Conservation (phyloP, 35 echinoderm and acorn worm species). For the Amphiura filiformis region DNA sequence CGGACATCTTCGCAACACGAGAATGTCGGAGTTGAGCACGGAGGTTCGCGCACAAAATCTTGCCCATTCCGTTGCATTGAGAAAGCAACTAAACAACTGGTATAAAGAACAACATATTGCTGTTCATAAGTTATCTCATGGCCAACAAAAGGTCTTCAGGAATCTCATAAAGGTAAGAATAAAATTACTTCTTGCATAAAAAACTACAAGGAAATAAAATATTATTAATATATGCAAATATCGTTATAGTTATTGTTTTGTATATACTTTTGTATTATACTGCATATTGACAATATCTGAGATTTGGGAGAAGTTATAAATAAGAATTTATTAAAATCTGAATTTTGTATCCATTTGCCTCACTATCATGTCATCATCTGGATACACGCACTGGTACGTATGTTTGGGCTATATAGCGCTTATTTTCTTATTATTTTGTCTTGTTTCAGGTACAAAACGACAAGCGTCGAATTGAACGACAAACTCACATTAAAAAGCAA, state of each 20-base stretch:
- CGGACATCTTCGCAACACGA: slow-evolving; percentile 25
- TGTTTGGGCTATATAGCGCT: too few relatives aligned
- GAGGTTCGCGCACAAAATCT: slow-evolving; percentile 53
- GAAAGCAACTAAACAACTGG: slow-evolving; percentile 62
- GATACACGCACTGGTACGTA: too few relatives aligned
- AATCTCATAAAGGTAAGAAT: slow-evolving; percentile 27
- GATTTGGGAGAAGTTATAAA: too few relatives aligned
- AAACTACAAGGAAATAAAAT: too few relatives aligned
- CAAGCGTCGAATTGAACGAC: slow-evolving; percentile 54
- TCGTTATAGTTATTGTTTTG: too few relatives aligned
- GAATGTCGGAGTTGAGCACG: slow-evolving; percentile 51
- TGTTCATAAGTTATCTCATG: slow-evolving; percentile 43
- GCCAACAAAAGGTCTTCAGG: slow-evolving; percentile 56
- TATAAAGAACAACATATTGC: slow-evolving; percentile 69
- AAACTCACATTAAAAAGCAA: slow-evolving; percentile 51
- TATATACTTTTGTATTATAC: too few relatives aligned
- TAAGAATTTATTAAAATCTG: too few relatives aligned
- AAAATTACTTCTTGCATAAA: too few relatives aligned
- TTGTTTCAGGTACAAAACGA: slow-evolving; percentile 50
- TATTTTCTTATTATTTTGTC: neutral
- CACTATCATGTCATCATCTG: too few relatives aligned
- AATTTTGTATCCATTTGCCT: too few relatives aligned
- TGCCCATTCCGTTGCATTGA: slow-evolving; percentile 23
- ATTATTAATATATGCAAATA: too few relatives aligned
- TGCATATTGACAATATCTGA: too few relatives aligned